Evolutionary conservation across 92 coral and sea anemone species (phyloP), one percentile per base, ranked within the genome.

Genomic region (Zoanthus solanderi): DNA sequence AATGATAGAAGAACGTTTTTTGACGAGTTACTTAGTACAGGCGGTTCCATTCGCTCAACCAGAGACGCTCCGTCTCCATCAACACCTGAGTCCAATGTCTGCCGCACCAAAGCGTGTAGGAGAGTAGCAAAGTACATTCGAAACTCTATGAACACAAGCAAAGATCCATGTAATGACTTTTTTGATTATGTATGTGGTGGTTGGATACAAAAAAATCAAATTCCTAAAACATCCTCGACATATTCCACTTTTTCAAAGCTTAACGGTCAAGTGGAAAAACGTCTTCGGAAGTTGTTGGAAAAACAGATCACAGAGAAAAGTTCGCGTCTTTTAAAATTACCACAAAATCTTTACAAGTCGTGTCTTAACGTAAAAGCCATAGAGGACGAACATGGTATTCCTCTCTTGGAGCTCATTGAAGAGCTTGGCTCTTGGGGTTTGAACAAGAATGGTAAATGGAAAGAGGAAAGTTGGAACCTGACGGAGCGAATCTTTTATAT

Each of bases 21-120:
- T 87, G 98, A 97, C 93, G 99, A 97, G 82, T 98, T 97, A 17
- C 77, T 97, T 23, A 95, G 98, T 47, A 97, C 99, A 34, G 99
- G 99, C 46, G 99, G 99, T 17, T 98, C 98, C 3, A 97, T 97
- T 50, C 93, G 99, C 89, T 95, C 98, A 13, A 91, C 94, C 34
- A 90, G 96, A 65, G 92, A 79, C 72, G 89, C 88, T 14, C 94
- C 87, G 4, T 79, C 90, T 37, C 66, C 57, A 12, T 52, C 87
- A 13, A 83, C 87, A 18, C 54, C 84, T 13, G 83, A 87, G 12
- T 58, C 47, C 53, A 87, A 69, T 23, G 90, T 91, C 54, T 97
- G 99, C 87, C 91, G 78, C 44, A 93, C 89, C 17, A 71, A 84
- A 13, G 92, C 93, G 48, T 97, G 99, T 86, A 79, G 88, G 61